Evolutionary conservation across 2,797 vertebrate genomes (phyloP), one percentile per base, ranked within the genome.

Genomic region (Amazonetta brasiliensis): DNA sequence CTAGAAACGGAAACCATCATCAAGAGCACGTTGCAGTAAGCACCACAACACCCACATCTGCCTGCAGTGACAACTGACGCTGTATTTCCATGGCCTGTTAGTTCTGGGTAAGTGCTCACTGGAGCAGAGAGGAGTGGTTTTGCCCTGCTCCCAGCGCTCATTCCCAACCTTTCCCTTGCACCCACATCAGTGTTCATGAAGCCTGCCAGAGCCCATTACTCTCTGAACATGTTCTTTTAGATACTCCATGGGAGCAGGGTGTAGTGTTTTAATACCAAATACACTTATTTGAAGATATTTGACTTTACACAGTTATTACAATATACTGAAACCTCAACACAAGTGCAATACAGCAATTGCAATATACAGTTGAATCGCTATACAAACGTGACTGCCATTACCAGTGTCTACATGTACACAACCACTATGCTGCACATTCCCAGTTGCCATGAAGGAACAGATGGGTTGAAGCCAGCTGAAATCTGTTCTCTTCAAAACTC

Each of bases 381-480:
- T 30, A 43, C n/a, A 68, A 79, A 50, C 41, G 18, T 3, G 0
- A 54, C 22, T 80, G 25, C 62, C 26, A 18, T 22, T n/a, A 56
- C 23, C 5, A 1, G 14, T 43, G 12, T 44, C 44, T 71, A 3
- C 8, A 23, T 0, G 1, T 33, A 68, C 41, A 37, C 55, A 1
- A 0, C 74, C 64, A 37, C 1, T 1, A 68, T 28, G 37, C 43
- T 64, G 50, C 43, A 43, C 20, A 52, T 33, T 41, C 63, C 62
- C 10, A 35, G 10, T 17, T 2, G 0, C 43, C 0, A 1, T 35
- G 22, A 80, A 71, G 64, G 33, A 84, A 56, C 4, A 62, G 22
- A 7, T 50, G 20, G 9, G 14, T 50, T 76, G 43, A 79, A 50
- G 60, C 26, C 35, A 73, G 60, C 20, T 73, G 19, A 67, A 62